Conservation (phyloP, 2,797 vertebrate species). For the Masticophis lateralis region DNA sequence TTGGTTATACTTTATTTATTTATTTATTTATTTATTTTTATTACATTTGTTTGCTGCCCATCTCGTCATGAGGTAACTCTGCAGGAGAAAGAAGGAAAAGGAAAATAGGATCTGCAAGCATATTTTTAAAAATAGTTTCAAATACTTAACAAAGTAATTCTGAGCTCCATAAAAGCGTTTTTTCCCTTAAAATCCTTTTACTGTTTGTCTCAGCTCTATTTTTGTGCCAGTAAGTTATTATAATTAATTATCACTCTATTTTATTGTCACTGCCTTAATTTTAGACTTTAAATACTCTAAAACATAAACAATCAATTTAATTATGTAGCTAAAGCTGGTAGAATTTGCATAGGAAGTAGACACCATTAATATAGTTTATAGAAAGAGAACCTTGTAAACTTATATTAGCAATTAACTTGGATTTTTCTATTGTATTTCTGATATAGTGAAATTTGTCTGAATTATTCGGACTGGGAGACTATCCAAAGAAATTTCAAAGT, state of each 20-base stretch:
- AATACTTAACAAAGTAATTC: constrained; percentile 62
- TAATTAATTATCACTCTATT: constrained; percentile 74
- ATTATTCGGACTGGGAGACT: constrained; percentile 20
- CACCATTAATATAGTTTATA: constrained; percentile 65
- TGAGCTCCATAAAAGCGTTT: constrained; percentile 65
- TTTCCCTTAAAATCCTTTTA: constrained; percentile 57
- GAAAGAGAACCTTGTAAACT: constrained; percentile 50
- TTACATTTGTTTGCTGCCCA: neutral
- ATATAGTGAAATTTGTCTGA: neutral
- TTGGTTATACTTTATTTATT: neutral
- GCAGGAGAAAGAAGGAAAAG: constrained; percentile 6
- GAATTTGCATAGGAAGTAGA: constrained; percentile 58
- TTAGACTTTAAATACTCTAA: constrained; percentile 73
- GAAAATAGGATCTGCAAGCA: neutral
- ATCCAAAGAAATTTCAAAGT: neutral
- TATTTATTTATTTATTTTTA: neutral
- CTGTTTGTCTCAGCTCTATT: constrained; percentile 57
- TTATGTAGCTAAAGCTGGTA: constrained; percentile 52
- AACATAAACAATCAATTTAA: constrained; percentile 75
- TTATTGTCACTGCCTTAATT: constrained; percentile 71
- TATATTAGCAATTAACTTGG: constrained; percentile 57
- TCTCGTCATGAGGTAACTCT: neutral
- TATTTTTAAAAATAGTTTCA: constrained; percentile 25
- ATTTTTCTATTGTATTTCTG: neutral
- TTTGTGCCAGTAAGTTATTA: constrained; percentile 68